Conservation (phyloP, 2,113 vertebrate species). For the Pungitius pungitius region DNA sequence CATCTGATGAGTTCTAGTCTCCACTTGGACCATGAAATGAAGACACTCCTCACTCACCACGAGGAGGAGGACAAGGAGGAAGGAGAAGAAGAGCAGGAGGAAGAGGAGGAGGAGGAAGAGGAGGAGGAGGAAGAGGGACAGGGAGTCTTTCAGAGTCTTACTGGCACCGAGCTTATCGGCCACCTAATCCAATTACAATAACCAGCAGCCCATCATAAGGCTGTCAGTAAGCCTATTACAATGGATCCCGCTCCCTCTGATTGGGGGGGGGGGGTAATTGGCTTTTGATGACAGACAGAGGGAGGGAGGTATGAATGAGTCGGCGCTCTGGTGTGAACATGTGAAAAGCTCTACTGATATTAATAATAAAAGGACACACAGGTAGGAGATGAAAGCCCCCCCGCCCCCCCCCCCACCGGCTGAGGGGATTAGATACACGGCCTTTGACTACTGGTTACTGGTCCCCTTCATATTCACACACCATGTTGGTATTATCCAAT, state of each 20-base stretch:
- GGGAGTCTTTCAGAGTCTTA: slow-evolving; percentile 30
- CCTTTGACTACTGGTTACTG: not conserved
- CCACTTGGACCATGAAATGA: too few relatives aligned
- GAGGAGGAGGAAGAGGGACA: not conserved
- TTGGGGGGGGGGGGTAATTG: slow-evolving; percentile 43
- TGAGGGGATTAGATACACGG: not conserved
- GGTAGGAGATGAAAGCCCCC: slow-evolving; percentile 25
- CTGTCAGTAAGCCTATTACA: slow-evolving; percentile 72
- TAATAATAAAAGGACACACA: not conserved
- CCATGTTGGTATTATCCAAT: too few relatives aligned
- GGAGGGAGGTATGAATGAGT: slow-evolving; percentile 34
- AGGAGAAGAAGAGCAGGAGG: too few relatives aligned
- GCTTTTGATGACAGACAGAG: slow-evolving; percentile 30
- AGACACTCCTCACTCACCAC: too few relatives aligned
- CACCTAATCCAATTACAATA: slow-evolving; percentile 73
- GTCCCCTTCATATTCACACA: not conserved
- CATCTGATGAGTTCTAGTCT: too few relatives aligned
- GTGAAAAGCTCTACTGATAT: not conserved
- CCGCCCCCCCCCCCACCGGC: not conserved
- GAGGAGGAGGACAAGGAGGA: too few relatives aligned
- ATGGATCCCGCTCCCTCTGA: slow-evolving; percentile 51
- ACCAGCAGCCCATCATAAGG: slow-evolving; percentile 66
- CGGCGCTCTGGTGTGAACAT: not conserved
- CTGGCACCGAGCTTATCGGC: slow-evolving; percentile 67
- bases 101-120: not conserved